Percentiles rank a stretch among this genome's conserved stretches.
phyloP scores from a whole-genome alignment of 1,140 invertebrate genomes.

The Drosophila ogumai region DNA sequence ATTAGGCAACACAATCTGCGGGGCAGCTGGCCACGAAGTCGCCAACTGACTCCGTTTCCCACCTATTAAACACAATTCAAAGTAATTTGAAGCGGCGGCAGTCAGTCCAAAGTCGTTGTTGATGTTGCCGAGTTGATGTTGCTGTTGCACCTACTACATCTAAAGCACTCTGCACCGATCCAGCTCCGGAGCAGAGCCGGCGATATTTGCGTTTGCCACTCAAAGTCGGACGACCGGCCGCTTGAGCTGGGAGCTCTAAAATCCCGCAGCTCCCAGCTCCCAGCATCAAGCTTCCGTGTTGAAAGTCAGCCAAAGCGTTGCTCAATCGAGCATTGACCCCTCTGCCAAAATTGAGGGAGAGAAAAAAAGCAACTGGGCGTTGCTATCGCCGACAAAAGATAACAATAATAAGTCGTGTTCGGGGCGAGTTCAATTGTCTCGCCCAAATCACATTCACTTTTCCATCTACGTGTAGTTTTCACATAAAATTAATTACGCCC shows the following conservation, averaged over 20 bases:
- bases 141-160: constrained; percentile 62
- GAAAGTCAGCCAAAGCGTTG: constrained; percentile 72
- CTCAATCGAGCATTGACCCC: constrained; percentile 75
- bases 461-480: constrained; percentile 50
- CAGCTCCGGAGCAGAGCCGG: constrained; percentile 19
- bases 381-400: constrained; percentile 76
- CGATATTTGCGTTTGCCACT: constrained; percentile 57
- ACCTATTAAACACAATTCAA: constrained; percentile 82
- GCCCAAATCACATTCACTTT: constrained; percentile 68
- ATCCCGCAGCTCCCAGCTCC: constrained; percentile 17
- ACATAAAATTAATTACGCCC: constrained; percentile 70
- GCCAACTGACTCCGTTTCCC: constrained; percentile 73
- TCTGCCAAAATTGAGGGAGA: constrained; percentile 39
- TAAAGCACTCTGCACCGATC: constrained; percentile 41
- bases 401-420: constrained; percentile 63
- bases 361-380: constrained; percentile 54
- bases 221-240: constrained; percentile 38
- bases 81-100: constrained; percentile 68
- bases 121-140: constrained; percentile 16
- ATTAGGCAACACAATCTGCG: constrained; percentile 51
- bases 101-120: constrained; percentile 19
- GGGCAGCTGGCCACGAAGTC: constrained; percentile 53
- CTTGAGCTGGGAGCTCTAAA: constrained; percentile 25
- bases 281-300: constrained; percentile 60
- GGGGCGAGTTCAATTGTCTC: constrained; percentile 66